Conservation (phyloP, 1,140 invertebrate genomes). For the Brachystomella parvula region DNA sequence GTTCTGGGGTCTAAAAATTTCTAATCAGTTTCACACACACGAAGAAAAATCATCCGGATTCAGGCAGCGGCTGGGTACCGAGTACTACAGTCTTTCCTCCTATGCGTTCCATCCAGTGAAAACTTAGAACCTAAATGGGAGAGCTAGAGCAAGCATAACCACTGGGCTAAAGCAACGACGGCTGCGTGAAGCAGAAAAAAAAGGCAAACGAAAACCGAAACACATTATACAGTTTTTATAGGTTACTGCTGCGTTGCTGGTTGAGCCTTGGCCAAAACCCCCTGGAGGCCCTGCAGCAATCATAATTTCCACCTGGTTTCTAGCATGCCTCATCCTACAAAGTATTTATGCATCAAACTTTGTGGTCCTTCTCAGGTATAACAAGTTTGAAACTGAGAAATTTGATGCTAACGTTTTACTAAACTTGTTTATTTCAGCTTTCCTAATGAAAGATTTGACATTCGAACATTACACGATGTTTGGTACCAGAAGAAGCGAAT, state of each 20-base stretch:
- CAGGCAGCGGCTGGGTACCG: too few relatives aligned
- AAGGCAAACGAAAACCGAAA: too few relatives aligned
- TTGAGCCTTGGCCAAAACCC: conserved; percentile 16
- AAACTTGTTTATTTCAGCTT: conserved; percentile 14
- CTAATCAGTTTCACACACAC: too few relatives aligned
- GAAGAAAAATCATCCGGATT: too few relatives aligned
- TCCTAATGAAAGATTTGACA: not conserved
- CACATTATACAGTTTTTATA: too few relatives aligned
- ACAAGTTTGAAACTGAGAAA: not conserved
- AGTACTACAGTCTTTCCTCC: too few relatives aligned
- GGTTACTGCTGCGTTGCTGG: conserved; percentile 2
- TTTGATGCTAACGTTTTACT: not conserved
- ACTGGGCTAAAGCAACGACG: too few relatives aligned
- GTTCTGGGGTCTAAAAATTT: too few relatives aligned
- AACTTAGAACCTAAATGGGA: too few relatives aligned
- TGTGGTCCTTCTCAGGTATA: conserved; percentile 12
- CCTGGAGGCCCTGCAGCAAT: conserved; percentile 11
- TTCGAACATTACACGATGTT: conserved; percentile 11
- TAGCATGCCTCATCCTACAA: conserved; percentile 13
- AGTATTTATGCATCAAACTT: conserved; percentile 20
- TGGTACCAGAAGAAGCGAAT: not conserved
- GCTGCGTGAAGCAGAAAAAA: too few relatives aligned
- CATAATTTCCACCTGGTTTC: conserved; percentile 12
- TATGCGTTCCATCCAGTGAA: too few relatives aligned
- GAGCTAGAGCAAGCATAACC: too few relatives aligned